phyloP scores from a whole-genome alignment of 2,888 invertebrate species.

The Cynaeus angustus region DNA sequence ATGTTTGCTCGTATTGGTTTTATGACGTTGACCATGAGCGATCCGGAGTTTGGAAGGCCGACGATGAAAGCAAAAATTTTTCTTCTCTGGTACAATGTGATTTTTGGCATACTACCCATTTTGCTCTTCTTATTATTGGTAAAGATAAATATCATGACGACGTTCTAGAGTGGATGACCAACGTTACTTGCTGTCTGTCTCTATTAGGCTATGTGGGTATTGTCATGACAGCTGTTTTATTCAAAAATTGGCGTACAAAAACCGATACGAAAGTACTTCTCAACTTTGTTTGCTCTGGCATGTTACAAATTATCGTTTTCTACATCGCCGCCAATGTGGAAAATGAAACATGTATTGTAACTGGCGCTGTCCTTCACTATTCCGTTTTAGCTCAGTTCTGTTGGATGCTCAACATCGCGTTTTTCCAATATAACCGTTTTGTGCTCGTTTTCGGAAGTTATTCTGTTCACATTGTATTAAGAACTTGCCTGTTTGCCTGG shows the following conservation, averaged over 20 bases:
- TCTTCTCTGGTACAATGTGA: conserved; percentile 72
- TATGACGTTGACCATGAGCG: conserved; percentile 60
- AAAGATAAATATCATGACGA: background rate
- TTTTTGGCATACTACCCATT: conserved; percentile 76
- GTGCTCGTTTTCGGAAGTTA: conserved; percentile 80
- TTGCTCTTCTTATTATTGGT: conserved; percentile 69
- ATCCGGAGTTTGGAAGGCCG: conserved; percentile 69
- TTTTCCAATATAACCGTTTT: conserved; percentile 78
- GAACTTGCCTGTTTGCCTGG: too few relatives aligned
- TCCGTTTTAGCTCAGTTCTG: conserved; percentile 79
- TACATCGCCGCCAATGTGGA: too few relatives aligned
- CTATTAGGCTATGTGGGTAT: too few relatives aligned
- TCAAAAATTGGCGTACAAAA: too few relatives aligned
- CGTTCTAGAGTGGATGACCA: background rate
- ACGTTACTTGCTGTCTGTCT: too few relatives aligned
- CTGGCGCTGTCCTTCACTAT: conserved; percentile 79
- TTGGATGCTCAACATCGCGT: conserved; percentile 83
- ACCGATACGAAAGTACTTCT: too few relatives aligned
- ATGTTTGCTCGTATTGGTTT: conserved; percentile 73
- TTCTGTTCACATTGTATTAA: too few relatives aligned
- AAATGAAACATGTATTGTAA: too few relatives aligned
- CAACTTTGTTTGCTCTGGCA: too few relatives aligned
- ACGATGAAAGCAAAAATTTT: conserved; percentile 58
- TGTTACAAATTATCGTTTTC: too few relatives aligned
- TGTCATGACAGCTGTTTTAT: too few relatives aligned